Conservation (phyloP, 2,888 invertebrate genomes). For the Furcula furcula region DNA sequence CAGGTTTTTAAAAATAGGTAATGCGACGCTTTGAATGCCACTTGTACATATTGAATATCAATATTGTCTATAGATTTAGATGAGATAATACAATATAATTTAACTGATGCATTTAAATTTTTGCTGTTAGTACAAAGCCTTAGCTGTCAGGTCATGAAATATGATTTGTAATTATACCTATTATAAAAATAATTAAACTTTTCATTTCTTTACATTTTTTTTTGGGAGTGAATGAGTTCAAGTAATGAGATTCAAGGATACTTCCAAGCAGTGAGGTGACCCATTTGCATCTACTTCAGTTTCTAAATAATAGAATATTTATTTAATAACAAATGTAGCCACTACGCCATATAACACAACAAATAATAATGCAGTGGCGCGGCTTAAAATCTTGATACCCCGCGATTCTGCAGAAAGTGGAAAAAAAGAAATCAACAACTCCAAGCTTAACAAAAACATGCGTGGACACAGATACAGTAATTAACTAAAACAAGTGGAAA, state of each 20-base stretch:
- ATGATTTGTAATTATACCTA: too few species aligned
- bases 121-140: too few species aligned
- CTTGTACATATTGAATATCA: background rate
- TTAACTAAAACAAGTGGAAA: slow-evolving; percentile 47
- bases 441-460: slow-evolving; percentile 66
- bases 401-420: slow-evolving; percentile 43
- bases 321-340: too few species aligned
- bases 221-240: background rate
- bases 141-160: too few species aligned
- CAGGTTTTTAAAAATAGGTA: background rate
- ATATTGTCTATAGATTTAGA: too few species aligned
- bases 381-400: slow-evolving; percentile 19
- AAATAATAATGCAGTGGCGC: too few species aligned
- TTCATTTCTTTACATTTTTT: too few species aligned
- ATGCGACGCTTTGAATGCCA: background rate
- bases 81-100: too few species aligned
- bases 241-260: slow-evolving; percentile 3
- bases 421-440: slow-evolving; percentile 27
- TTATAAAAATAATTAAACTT: too few species aligned
- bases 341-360: too few species aligned
- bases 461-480: slow-evolving; percentile 76
- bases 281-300: slow-evolving; percentile 70
- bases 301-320: background rate
- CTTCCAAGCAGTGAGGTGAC: slow-evolving; percentile 66
- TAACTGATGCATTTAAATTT: too few species aligned